phyloP scores from a whole-genome alignment of 2,113 vertebrate genomes.

The Bufo bufo region DNA sequence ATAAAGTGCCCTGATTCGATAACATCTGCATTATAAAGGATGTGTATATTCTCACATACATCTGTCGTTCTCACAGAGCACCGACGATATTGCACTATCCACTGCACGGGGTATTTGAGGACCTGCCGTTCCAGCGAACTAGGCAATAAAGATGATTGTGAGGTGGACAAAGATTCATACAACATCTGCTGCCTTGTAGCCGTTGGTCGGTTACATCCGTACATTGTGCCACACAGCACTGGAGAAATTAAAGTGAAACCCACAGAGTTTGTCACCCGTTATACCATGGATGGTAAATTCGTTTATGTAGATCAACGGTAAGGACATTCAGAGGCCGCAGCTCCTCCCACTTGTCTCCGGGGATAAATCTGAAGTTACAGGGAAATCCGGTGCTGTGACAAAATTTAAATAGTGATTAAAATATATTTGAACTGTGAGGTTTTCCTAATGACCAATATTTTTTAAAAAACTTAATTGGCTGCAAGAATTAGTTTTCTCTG shows the following conservation, averaged over 20 bases:
- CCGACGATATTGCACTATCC: constrained; percentile 87
- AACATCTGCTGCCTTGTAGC: constrained; percentile 89
- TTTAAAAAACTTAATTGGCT: too few species aligned
- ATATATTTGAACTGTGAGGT: too few species aligned
- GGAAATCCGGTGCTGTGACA: too few species aligned
- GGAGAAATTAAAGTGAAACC: constrained; percentile 83
- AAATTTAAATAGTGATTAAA: too few species aligned
- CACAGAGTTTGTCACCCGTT: constrained; percentile 86
- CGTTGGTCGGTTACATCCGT: constrained; percentile 82
- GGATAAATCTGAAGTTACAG: too few species aligned
- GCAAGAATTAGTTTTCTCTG: too few species aligned
- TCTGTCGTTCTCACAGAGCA: constrained; percentile 70
- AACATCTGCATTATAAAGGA: background rate
- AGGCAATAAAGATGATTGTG: constrained; percentile 79
- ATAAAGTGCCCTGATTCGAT: too few species aligned
- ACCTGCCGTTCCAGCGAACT: constrained; percentile 84
- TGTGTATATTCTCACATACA: background rate
- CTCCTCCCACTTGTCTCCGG: background rate
- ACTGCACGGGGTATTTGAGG: constrained; percentile 89
- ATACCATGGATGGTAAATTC: constrained; percentile 90
- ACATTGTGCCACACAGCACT: constrained; percentile 75
- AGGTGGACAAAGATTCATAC: constrained; percentile 78
- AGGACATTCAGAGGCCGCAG: background rate
- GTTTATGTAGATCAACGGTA: constrained; percentile 92
- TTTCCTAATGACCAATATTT: too few species aligned